Evolutionary conservation across 2,888 invertebrate species (phyloP).

Genomic region (Folsomia manolachei): DNA sequence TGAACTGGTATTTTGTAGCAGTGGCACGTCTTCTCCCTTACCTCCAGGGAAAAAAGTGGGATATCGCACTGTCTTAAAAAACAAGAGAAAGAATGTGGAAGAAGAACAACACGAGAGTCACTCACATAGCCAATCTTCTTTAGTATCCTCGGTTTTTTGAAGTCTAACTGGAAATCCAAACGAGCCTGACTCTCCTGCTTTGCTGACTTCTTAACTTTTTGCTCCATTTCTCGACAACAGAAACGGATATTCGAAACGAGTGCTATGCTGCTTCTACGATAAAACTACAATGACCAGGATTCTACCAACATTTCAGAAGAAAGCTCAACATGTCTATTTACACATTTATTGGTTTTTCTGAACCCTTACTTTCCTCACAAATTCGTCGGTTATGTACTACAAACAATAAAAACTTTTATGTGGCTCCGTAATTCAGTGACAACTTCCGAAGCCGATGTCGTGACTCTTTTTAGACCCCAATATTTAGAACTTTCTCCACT

Average conservation of each 20-base stretch:
- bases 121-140: not conserved
- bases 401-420: not conserved
- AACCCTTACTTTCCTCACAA: not conserved
- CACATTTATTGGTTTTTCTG: slow-evolving; percentile 2
- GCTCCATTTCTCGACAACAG: too few relatives aligned
- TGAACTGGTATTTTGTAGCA: slow-evolving; percentile 26
- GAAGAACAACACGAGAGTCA: not conserved
- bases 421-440: not conserved
- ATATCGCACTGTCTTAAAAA: slow-evolving; percentile 8
- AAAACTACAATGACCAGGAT: not conserved
- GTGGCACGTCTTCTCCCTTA: slow-evolving; percentile 27
- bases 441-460: too few relatives aligned
- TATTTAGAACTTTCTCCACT: too few relatives aligned
- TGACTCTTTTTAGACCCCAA: too few relatives aligned
- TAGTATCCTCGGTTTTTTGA: not conserved
- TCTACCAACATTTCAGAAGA: not conserved
- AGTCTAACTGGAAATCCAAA: not conserved
- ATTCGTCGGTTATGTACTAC: not conserved
- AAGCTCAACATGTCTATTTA: slow-evolving; percentile 3
- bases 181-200: not conserved
- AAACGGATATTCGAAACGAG: too few relatives aligned
- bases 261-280: not conserved
- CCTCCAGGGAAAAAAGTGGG: slow-evolving; percentile 24
- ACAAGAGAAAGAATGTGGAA: not conserved
- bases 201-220: not conserved